phyloP scores from a whole-genome alignment of 2,888 invertebrate genomes.

The Torymus tubicola region DNA sequence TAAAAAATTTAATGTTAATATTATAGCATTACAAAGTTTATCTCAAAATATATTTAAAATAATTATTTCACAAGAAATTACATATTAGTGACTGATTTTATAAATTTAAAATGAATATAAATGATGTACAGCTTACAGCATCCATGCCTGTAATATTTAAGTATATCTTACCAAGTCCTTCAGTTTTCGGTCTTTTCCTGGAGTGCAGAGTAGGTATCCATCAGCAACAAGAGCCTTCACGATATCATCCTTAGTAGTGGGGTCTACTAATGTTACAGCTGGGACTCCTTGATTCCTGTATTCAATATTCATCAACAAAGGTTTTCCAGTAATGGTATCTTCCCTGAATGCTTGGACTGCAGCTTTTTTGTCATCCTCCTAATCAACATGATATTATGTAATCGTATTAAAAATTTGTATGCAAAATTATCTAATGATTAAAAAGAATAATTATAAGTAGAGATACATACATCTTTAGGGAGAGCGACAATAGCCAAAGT shows the following conservation, averaged over 20 bases:
- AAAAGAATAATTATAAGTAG: too few relatives aligned
- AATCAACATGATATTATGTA: neutral
- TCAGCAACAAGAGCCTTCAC: conserved; percentile 89
- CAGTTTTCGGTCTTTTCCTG: conserved; percentile 88
- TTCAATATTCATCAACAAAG: conserved; percentile 90
- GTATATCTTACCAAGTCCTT: conserved; percentile 81
- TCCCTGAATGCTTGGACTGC: conserved; percentile 82
- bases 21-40: neutral
- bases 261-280: conserved; percentile 79
- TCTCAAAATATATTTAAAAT: neutral
- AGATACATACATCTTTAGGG: conserved; percentile 86
- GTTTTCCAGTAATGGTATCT: conserved; percentile 83
- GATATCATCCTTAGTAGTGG: conserved; percentile 83
- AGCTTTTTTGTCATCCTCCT: conserved; percentile 86
- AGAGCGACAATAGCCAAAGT: conserved; percentile 89
- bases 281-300: conserved; percentile 80
- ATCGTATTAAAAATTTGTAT: neutral
- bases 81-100: too few relatives aligned
- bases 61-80: too few relatives aligned
- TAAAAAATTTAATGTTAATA: conserved; percentile 1
- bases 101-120: too few relatives aligned
- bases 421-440: neutral
- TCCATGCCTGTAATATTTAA: too few relatives aligned
- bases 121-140: too few relatives aligned
- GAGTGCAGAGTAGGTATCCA: conserved; percentile 90